These are phyloP conservation scores for Sycophaga agraensis DNA, from an alignment of 1,140 invertebrate genomes.

Conservation along the genomic window DNA sequence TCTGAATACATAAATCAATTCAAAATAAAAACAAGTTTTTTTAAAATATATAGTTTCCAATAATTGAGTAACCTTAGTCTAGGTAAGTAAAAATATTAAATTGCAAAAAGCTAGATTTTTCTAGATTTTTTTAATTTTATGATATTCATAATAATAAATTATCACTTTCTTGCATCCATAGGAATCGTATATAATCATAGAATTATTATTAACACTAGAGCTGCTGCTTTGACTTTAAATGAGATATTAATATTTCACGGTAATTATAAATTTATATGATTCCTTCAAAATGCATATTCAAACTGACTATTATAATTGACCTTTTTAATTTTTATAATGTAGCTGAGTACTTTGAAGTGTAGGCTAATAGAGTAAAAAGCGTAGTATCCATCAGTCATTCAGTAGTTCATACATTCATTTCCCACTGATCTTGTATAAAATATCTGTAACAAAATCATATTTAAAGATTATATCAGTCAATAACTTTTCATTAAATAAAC, in stretches of 20 bases:
- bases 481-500: not conserved
- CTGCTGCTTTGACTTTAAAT: constrained; percentile 2
- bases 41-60: too few relatives aligned
- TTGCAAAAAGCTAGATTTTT: too few relatives aligned
- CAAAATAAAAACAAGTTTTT: too few relatives aligned
- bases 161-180: not conserved
- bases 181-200: too few relatives aligned
- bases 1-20: too few relatives aligned
- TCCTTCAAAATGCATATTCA: constrained; percentile 7
- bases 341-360: constrained; percentile 27
- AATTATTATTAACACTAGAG: constrained; percentile 8
- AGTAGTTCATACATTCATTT: constrained; percentile 31
- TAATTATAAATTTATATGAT: constrained; percentile 11
- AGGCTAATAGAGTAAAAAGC: constrained; percentile 33
- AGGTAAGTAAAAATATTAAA: too few relatives aligned
- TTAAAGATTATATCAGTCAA: too few relatives aligned
- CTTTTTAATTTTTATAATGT: constrained; percentile 3
- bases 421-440: constrained; percentile 33
- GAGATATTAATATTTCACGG: constrained; percentile 15
- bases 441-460: not conserved
- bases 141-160: not conserved
- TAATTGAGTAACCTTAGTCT: too few relatives aligned
- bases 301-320: constrained; percentile 8
- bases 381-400: constrained; percentile 40
- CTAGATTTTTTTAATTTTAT: too few relatives aligned